A percentile compares a stretch with the other conserved stretches of the same genome.
Conservation (phyloP, 2,888 invertebrate species). For the Terebella lapidaria region DNA sequence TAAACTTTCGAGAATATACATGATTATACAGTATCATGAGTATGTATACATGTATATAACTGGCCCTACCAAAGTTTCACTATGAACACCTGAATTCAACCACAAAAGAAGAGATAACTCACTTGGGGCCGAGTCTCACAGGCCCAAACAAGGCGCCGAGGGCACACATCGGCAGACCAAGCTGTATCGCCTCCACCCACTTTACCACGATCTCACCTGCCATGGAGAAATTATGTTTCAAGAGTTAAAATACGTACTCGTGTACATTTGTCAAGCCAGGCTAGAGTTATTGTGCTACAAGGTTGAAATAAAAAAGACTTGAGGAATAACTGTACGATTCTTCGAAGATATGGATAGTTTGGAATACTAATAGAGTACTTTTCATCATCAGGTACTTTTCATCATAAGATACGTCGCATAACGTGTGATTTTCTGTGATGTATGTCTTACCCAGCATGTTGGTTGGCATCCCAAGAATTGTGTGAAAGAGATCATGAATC, state of each 20-base stretch:
- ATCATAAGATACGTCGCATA: too few relatives aligned
- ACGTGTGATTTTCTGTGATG: too few relatives aligned
- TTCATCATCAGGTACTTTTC: too few relatives aligned
- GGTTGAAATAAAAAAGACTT: too few relatives aligned
- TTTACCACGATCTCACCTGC: conserved; percentile 86
- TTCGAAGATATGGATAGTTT: too few relatives aligned
- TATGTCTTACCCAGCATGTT: too few relatives aligned
- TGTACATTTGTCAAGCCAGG: too few relatives aligned
- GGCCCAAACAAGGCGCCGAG: conserved; percentile 91
- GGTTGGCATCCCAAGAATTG: conserved; percentile 76
- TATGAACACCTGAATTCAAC: not conserved
- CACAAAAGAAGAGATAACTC: conserved; percentile 33
- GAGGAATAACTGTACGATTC: too few relatives aligned
- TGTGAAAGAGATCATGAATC: conserved; percentile 91
- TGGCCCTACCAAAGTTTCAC: not conserved
- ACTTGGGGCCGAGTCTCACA: conserved; percentile 71
- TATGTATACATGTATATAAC: not conserved
- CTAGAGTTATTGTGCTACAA: too few relatives aligned
- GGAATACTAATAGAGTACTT: too few relatives aligned
- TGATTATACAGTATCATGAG: not conserved
- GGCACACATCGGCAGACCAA: conserved; percentile 90
- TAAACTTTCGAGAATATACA: conserved; percentile 1
- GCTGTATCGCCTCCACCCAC: conserved; percentile 96
- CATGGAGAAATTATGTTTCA: too few relatives aligned
- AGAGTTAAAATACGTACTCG: too few relatives aligned